Percentiles rank a stretch among this genome's conserved stretches.
Evolutionary conservation across 2,888 invertebrate genomes (phyloP).

Genomic region (Eupithecia insigniata): DNA sequence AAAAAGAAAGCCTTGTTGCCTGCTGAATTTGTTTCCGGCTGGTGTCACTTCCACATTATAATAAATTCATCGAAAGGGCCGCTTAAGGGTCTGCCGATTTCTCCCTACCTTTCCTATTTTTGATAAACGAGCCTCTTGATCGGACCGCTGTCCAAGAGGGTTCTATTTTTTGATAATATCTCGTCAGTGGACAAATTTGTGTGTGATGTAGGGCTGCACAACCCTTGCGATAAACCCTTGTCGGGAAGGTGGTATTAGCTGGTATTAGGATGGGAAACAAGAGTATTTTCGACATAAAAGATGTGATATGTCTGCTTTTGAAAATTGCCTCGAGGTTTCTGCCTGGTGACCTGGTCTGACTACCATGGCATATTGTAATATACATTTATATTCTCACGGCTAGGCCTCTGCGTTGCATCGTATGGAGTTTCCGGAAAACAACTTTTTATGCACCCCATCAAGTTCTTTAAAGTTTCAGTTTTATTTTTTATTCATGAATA

Average conservation of each 20-base stretch:
- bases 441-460: slow-evolving; percentile 30
- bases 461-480: slow-evolving; percentile 32
- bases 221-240: slow-evolving; percentile 57
- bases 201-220: slow-evolving; percentile 64
- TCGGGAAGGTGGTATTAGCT: slow-evolving; percentile 44
- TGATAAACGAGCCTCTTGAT: slow-evolving; percentile 76
- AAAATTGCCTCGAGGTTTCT: slow-evolving; percentile 9
- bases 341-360: not conserved
- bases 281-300: slow-evolving; percentile 35
- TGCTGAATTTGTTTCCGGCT: slow-evolving; percentile 43
- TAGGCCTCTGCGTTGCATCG: slow-evolving; percentile 4
- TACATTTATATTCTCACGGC: not conserved
- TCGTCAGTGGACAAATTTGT: slow-evolving; percentile 78
- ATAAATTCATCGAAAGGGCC: slow-evolving; percentile 56
- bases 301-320: slow-evolving; percentile 8
- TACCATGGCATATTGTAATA: not conserved
- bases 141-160: slow-evolving; percentile 65
- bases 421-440: slow-evolving; percentile 13
- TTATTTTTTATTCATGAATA: slow-evolving; percentile 44
- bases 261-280: slow-evolving; percentile 43
- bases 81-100: slow-evolving; percentile 60
- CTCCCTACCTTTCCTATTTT: slow-evolving; percentile 66
- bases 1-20: slow-evolving; percentile 37
- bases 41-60: slow-evolving; percentile 49
- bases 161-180: slow-evolving; percentile 73